Base-by-base conservation (phyloP, 2,888 invertebrate genomes). In the Melinaea menophilus region DNA sequence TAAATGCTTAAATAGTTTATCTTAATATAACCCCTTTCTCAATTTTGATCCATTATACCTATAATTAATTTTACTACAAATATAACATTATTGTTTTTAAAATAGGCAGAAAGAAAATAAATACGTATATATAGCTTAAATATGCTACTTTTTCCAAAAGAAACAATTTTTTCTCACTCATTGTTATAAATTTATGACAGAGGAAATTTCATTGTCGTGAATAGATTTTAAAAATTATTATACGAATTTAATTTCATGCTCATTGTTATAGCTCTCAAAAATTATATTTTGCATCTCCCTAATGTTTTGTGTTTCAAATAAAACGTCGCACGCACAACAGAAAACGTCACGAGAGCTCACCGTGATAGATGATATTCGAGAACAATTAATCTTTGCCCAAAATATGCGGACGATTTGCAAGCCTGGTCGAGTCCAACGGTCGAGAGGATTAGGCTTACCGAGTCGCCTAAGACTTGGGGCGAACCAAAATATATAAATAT, bases 351-450 rank as follows among this genome's bases (percentile, higher is more conserved):
- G 81, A 82, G 86, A 88, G 84, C 87, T 85, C 86, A 82, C 85
- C 82, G 88, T 90, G 89, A 90, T 90, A 90, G 89, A 90, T 90
- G 90, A 90, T 89, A 89, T 90, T 90, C 87, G 81, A 85, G 90
- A 88, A 90, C 88, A 90, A 90, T 90, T 90, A 90, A 90, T 90
- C 90, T 90, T 90, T 81, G 85, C 80, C 88, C 88, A 86, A 90
- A 90, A 90, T 90, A 90, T 90, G 90, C 89, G 88, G 88, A 90
- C 89, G 89, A 90, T 90, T 90, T 90, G 88, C 88, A 84, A 89
- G 86, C 84, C 88, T 88, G 88, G 88, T 86, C 86, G 85, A 83
- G 86, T 86, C 88, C 90, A 90, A 90, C 89, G 90, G 87, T 84
- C 77, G 86, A 82, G 84, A 80, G 88, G 81, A 90, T 89, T 88